phyloP scores from a whole-genome alignment of 2,888 invertebrate genomes.

The Alviniconcha strummeri region DNA sequence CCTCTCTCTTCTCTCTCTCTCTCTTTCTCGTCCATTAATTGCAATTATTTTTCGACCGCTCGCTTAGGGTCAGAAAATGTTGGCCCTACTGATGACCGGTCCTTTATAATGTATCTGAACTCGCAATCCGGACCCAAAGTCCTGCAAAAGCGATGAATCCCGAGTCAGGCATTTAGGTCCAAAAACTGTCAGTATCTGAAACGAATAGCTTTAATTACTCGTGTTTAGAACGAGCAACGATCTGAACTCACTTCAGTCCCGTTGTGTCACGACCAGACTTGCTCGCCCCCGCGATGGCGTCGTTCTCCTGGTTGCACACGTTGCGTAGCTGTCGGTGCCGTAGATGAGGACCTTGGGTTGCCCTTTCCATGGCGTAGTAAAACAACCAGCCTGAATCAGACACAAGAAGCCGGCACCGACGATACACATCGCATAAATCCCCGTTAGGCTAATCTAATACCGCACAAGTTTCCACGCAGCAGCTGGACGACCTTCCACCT shows the following conservation, averaged over 20 bases:
- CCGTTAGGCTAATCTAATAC: neutral
- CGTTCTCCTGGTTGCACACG: conserved; percentile 90
- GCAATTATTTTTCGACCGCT: too few relatives aligned
- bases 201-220: too few relatives aligned
- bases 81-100: too few relatives aligned
- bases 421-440: neutral
- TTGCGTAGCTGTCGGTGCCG: conserved; percentile 74
- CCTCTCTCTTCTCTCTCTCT: neutral
- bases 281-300: conserved; percentile 81
- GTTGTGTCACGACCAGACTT: conserved; percentile 87
- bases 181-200: too few relatives aligned
- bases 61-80: too few relatives aligned
- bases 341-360: conserved; percentile 56
- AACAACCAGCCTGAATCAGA: conserved; percentile 50
- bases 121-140: too few relatives aligned
- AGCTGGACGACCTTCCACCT: neutral
- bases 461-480: neutral
- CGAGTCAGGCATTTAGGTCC: too few relatives aligned
- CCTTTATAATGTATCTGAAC: too few relatives aligned
- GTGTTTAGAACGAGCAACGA: too few relatives aligned
- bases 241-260: conserved; percentile 55
- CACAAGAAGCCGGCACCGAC: neutral
- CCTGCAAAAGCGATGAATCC: too few relatives aligned
- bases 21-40: neutral
- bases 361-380: conserved; percentile 53